phyloP scores from a whole-genome alignment of 2,113 vertebrate species.

The Cathartes aura region DNA sequence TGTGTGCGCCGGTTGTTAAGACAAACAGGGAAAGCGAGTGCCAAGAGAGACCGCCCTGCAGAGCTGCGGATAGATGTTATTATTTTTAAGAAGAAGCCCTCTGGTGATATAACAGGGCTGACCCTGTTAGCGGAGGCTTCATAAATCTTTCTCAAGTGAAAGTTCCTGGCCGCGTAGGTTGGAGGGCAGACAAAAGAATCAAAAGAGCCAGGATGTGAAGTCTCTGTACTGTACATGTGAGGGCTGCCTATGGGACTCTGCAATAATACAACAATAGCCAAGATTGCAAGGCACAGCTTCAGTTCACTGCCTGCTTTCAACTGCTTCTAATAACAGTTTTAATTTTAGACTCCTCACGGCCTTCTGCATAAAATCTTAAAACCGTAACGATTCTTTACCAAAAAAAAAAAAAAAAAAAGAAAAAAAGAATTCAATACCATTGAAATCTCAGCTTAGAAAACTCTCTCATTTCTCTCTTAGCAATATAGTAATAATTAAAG shows the following conservation, averaged over 20 bases:
- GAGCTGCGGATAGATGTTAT: slow-evolving; percentile 86
- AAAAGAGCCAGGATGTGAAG: slow-evolving; percentile 89
- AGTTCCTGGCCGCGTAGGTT: slow-evolving; percentile 88
- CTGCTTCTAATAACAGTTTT: slow-evolving; percentile 74
- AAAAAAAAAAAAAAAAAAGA: not conserved
- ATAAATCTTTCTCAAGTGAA: slow-evolving; percentile 93
- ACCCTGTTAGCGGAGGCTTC: slow-evolving; percentile 81
- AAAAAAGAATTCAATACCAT: not conserved
- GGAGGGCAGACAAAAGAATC: slow-evolving; percentile 88
- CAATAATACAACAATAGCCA: slow-evolving; percentile 91
- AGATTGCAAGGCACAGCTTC: slow-evolving; percentile 68
- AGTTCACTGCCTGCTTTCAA: slow-evolving; percentile 78
- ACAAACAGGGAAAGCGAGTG: slow-evolving; percentile 83
- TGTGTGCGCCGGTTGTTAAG: slow-evolving; percentile 79
- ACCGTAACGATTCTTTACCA: not conserved
- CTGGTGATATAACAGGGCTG: slow-evolving; percentile 84
- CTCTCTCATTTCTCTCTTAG: not conserved
- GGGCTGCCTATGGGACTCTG: slow-evolving; percentile 83
- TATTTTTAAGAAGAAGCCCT: slow-evolving; percentile 89
- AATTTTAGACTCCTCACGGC: slow-evolving; percentile 64
- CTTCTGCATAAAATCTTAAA: slow-evolving; percentile 56
- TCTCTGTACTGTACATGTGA: slow-evolving; percentile 78
- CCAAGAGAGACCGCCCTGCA: slow-evolving; percentile 76
- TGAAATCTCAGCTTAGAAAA: not conserved
- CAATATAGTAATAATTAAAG: not conserved